A percentile compares a stretch with the other conserved stretches of the same genome.
Evolutionary conservation across 2,113 vertebrate species (phyloP).

Genomic region (Dermatemys mawii): DNA sequence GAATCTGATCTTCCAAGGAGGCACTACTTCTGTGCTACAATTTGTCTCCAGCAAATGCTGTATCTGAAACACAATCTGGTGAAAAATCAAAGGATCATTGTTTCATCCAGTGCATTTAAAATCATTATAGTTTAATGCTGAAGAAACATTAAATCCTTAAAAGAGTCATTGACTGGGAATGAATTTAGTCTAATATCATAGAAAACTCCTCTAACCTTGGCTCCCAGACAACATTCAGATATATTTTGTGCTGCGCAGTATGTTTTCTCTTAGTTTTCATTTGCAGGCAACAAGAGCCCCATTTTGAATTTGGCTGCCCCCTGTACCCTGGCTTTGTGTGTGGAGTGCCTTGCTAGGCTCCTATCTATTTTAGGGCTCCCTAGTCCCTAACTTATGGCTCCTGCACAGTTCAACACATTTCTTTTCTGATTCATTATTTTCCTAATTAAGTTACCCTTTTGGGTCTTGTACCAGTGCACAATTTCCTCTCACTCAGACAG

Average conservation of each 20-base stretch:
- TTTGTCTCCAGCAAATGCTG: slow-evolving; percentile 90
- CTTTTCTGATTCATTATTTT: neutral
- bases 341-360: neutral
- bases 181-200: neutral
- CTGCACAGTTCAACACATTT: neutral
- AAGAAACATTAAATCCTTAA: neutral
- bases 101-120: neutral
- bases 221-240: neutral
- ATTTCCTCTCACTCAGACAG: neutral
- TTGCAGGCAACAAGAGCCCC: neutral
- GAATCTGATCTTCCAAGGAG: slow-evolving; percentile 93
- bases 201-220: neutral
- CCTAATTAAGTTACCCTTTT: neutral
- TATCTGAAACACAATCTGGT: slow-evolving; percentile 96
- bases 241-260: neutral
- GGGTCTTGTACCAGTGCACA: neutral
- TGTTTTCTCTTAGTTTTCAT: neutral
- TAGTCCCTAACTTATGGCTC: neutral
- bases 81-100: slow-evolving; percentile 17
- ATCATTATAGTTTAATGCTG: neutral
- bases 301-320: neutral
- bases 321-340: neutral
- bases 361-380: neutral
- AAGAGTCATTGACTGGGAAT: neutral
- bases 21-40: slow-evolving; percentile 82